Conservation (phyloP, 1,140 invertebrate genomes). For the Thereuonema tuberculata region DNA sequence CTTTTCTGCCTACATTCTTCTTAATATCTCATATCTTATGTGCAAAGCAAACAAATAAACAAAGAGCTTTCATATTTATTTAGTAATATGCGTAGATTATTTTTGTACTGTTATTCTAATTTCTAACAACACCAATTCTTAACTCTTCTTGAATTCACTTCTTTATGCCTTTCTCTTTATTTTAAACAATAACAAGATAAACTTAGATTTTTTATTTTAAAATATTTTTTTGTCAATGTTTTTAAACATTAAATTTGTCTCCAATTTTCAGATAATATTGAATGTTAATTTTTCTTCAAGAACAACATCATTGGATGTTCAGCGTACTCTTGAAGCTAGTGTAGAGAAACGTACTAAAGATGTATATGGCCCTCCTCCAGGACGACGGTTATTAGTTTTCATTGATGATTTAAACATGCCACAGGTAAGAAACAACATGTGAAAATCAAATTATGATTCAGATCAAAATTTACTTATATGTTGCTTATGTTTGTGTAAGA, state of each 20-base stretch:
- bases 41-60: no score
- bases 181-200: neutral
- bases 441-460: no score
- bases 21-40: no score
- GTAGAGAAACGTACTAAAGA: slow-evolving; percentile 81
- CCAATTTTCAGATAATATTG: slow-evolving; percentile 35
- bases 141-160: no score
- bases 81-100: no score
- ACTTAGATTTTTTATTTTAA: neutral
- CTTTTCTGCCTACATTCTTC: no score
- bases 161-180: neutral
- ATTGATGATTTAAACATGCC: slow-evolving; percentile 94
- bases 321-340: slow-evolving; percentile 65
- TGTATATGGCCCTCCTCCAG: slow-evolving; percentile 68
- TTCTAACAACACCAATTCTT: no score
- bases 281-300: slow-evolving; percentile 81
- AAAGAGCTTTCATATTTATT: no score
- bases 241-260: neutral
- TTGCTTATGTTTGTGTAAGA: no score
- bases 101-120: no score
- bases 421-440: slow-evolving; percentile 43
- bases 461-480: slow-evolving; percentile 5
- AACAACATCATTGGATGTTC: slow-evolving; percentile 75
- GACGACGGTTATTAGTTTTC: slow-evolving; percentile 73
- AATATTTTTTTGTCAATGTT: neutral